Conservation (phyloP, 1,140 invertebrate genomes). For the Solenopsis fugax region DNA sequence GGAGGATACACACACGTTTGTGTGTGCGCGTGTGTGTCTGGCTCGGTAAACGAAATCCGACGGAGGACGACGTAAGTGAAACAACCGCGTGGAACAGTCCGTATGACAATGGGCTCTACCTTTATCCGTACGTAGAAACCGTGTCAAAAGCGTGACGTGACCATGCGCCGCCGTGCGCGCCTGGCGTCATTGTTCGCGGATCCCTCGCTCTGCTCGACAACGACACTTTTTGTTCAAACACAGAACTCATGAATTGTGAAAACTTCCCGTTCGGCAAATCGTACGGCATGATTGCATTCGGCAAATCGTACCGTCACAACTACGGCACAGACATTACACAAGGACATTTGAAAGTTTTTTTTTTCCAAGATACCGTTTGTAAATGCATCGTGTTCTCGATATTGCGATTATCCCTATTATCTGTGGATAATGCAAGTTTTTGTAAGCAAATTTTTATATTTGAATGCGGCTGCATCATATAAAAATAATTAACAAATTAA, state of each 20-base stretch:
- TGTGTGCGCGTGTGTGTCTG: not conserved
- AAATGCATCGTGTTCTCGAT: not conserved
- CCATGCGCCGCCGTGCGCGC: not conserved
- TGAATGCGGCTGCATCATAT: not conserved
- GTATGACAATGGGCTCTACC: conserved; percentile 35
- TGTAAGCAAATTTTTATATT: not conserved
- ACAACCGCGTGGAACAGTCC: conserved; percentile 27
- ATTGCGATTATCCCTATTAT: not conserved
- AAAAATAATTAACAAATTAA: not conserved
- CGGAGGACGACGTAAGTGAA: conserved; percentile 45
- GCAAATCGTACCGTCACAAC: not conserved
- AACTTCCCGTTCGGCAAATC: not conserved
- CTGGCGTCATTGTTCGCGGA: conserved; percentile 24
- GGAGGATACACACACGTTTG: too few relatives aligned
- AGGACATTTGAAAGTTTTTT: not conserved
- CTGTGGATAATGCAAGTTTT: not conserved
- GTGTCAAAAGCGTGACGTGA: conserved; percentile 32
- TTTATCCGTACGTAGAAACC: conserved; percentile 26
- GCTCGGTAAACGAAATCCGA: conserved; percentile 42
- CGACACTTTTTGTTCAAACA: conserved; percentile 34
- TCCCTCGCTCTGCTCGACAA: not conserved
- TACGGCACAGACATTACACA: not conserved
- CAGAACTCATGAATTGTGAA: not conserved
- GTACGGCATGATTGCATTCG: too few relatives aligned
- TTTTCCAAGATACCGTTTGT: not conserved